These are phyloP conservation scores for Mythimna pallens DNA, from an alignment of 2,888 invertebrate species.

Conservation along the genomic window DNA sequence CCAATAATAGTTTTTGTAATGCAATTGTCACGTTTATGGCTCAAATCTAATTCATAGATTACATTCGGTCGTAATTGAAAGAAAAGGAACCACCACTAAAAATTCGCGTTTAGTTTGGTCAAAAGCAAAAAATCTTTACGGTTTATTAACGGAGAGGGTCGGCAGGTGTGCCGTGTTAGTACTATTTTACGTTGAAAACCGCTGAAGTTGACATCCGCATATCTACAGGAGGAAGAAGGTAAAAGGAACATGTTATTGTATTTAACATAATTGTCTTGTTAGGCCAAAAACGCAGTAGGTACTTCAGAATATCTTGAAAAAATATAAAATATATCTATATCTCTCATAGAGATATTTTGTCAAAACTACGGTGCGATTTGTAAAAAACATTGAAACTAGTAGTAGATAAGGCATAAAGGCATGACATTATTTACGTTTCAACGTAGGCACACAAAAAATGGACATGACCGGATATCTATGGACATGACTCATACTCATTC, in stretches of 20 bases:
- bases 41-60: not conserved
- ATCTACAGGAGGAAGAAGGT: not conserved
- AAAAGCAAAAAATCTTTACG: not conserved
- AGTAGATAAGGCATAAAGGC: not conserved
- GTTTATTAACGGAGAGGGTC: not conserved
- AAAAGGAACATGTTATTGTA: not conserved
- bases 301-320: too few relatives aligned
- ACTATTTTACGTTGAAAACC: not conserved
- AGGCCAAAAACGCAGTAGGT: not conserved
- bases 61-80: not conserved
- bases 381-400: not conserved
- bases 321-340: too few relatives aligned
- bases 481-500: conserved; percentile 8
- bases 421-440: conserved; percentile 6
- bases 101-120: conserved; percentile 11
- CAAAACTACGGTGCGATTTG: not conserved
- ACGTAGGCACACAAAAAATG: conserved; percentile 51
- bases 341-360: too few relatives aligned
- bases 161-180: not conserved
- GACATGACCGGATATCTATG: not conserved
- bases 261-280: too few relatives aligned
- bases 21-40: not conserved
- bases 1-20: not conserved
- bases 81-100: not conserved
- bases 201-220: not conserved